Evolutionary conservation across 2,113 vertebrate genomes (phyloP), one percentile per base, ranked within the genome.

Genomic region (Ovibos moschatus): DNA sequence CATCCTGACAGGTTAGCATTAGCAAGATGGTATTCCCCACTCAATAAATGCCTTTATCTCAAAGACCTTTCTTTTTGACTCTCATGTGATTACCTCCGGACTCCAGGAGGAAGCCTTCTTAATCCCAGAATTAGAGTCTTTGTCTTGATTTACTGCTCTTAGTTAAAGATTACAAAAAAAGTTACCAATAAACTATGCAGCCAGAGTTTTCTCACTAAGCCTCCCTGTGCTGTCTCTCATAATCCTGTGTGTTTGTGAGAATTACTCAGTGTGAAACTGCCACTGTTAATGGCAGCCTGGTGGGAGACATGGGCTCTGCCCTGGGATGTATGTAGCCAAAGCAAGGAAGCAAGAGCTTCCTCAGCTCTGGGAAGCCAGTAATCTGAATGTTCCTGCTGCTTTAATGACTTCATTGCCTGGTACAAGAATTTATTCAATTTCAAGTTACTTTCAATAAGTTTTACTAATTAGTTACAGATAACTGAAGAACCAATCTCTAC

Each of bases 311-410:
- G 30, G 19, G 10, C 19, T 85, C 25, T 58, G 6, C 11, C 23
- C 7, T 30, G 13, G 17, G 7, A 47, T 79, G 13, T 1, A 10
- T 30, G 28, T 15, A 51, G 21, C 6, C 19, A 55, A 30, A 45
- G 6, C 5, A 30, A 2, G 17, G 3, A 62, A 33, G 60, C 6
- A 62, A 62, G 60, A 30, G 28, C 60, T 64, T 19, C 13, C 28
- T 45, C 28, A 47, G 6, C 57, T 93, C 23, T 90, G n/a, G 25
- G 51, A 60, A 60, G 5, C 7, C 55, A 62, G 45, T 43, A 33
- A 5, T 19, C 6, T 55, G n/a, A 4, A 3, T 3, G 2, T 23
- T 53, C 3, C 8, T 58, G 67, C 6, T 36, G 7, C 8, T 33
- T 84, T 84, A 11, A 53, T 83, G 7, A 7, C 4, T 95, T 67